phyloP scores from a whole-genome alignment of 2,113 vertebrate species.

The Columbina picui region DNA sequence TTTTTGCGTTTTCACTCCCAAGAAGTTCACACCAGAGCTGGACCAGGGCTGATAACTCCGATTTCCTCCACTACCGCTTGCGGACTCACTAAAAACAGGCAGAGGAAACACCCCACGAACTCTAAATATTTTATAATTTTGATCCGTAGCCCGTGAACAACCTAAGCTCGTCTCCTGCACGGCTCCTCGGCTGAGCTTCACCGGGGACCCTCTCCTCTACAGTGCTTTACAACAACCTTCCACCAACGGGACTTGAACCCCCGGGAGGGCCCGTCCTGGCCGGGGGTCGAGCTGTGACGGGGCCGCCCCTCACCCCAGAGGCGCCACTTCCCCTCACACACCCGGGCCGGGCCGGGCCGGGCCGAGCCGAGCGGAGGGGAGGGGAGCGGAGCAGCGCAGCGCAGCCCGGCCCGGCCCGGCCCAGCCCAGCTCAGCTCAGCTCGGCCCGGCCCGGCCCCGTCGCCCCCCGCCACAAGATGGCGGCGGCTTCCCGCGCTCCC shows the following conservation, averaged over 20 bases:
- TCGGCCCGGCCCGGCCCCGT: neutral
- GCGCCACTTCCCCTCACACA: neutral
- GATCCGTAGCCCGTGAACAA: neutral
- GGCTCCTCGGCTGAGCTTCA: accelerated
- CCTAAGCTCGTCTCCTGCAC: accelerated
- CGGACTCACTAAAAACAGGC: accelerated
- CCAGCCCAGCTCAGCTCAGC: neutral
- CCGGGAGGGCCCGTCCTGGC: neutral
- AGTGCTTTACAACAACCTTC: no score
- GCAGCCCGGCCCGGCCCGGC: neutral
- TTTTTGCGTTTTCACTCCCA: neutral
- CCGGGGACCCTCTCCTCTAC: accelerated
- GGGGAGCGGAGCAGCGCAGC: no score
- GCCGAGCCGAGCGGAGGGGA: neutral
- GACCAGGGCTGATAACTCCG: neutral
- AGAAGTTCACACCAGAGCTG: accelerated
- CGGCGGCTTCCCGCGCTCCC: neutral
- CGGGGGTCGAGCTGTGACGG: neutral
- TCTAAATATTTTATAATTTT: accelerated
- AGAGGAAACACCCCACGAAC: neutral
- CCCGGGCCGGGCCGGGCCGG: neutral
- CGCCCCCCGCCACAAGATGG: neutral
- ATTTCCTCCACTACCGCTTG: neutral
- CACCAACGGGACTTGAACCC: no score
- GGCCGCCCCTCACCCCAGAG: neutral